Evolutionary conservation across 2,797 vertebrate genomes (phyloP).

Genomic region (Dryobates pubescens): DNA sequence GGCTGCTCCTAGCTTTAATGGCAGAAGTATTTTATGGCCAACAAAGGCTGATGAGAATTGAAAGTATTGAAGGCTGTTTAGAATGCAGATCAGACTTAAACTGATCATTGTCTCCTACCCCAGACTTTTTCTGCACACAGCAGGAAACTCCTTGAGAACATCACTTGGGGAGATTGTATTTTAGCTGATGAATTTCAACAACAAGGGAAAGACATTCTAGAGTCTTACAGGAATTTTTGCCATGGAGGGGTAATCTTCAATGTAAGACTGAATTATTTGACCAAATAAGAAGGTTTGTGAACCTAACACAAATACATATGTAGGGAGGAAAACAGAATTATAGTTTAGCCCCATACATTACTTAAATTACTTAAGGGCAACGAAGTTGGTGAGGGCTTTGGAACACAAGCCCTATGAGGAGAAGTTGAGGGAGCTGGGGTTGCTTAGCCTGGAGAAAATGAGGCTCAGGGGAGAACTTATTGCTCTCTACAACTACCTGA

Average conservation of each 20-base stretch:
- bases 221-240: neutral
- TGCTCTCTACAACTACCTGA: too few species aligned
- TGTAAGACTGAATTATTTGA: neutral
- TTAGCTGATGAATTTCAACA: slow-evolving; percentile 14
- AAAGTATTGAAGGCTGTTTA: neutral
- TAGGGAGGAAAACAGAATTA: neutral
- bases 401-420: too few species aligned
- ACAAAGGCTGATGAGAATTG: neutral
- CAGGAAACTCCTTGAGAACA: neutral
- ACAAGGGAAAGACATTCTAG: slow-evolving; percentile 1
- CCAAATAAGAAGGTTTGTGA: neutral
- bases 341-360: neutral
- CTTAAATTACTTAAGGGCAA: too few species aligned
- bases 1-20: neutral
- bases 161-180: neutral
- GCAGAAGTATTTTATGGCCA: neutral
- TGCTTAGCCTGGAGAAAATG: too few species aligned
- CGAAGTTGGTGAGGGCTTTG: too few species aligned
- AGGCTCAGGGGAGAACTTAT: too few species aligned
- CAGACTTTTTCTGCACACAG: slow-evolving; percentile 11
- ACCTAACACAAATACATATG: neutral
- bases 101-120: neutral
- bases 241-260: neutral
- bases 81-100: slow-evolving; percentile 27
- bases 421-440: too few species aligned